A percentile compares a stretch with the other conserved stretches of the same genome.
Evolutionary conservation across 2,113 vertebrate genomes (phyloP).

Genomic region (Melanostigma gelatinosum): DNA sequence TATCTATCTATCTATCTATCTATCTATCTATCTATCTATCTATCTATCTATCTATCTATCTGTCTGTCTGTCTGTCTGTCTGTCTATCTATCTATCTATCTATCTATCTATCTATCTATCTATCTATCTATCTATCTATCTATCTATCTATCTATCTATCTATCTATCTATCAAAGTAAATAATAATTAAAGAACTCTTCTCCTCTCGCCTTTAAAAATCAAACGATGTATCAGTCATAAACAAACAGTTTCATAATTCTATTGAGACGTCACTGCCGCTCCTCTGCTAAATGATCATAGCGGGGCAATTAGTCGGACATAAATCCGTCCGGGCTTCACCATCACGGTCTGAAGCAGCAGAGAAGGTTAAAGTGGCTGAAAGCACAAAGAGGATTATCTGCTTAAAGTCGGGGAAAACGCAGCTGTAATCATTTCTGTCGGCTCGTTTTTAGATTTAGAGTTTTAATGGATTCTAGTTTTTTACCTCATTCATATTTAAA

Average conservation of each 20-base stretch:
- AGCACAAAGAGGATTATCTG: conserved; percentile 61
- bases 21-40: too few species aligned
- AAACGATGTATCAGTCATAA: background rate
- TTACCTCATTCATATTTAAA: background rate
- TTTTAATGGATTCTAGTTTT: background rate
- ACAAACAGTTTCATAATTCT: background rate
- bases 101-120: too few species aligned
- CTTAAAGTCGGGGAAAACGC: conserved; percentile 16
- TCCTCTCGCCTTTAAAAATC: background rate
- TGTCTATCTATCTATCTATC: too few species aligned
- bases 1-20: too few species aligned
- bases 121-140: too few species aligned
- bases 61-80: too few species aligned
- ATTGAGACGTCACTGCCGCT: background rate
- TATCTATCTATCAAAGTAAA: background rate
- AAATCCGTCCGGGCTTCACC: background rate
- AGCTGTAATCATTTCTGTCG: conserved; percentile 41
- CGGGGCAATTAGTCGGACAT: conserved; percentile 29
- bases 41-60: too few species aligned
- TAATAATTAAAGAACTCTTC: background rate
- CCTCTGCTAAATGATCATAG: background rate
- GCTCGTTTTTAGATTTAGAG: conserved; percentile 1
- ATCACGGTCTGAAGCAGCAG: conserved; percentile 6
- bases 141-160: too few species aligned
- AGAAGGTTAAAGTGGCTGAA: conserved; percentile 46